These are phyloP conservation scores for Poecilia latipinna DNA, from an alignment of 2,113 vertebrate genomes.

Conservation along the genomic window DNA sequence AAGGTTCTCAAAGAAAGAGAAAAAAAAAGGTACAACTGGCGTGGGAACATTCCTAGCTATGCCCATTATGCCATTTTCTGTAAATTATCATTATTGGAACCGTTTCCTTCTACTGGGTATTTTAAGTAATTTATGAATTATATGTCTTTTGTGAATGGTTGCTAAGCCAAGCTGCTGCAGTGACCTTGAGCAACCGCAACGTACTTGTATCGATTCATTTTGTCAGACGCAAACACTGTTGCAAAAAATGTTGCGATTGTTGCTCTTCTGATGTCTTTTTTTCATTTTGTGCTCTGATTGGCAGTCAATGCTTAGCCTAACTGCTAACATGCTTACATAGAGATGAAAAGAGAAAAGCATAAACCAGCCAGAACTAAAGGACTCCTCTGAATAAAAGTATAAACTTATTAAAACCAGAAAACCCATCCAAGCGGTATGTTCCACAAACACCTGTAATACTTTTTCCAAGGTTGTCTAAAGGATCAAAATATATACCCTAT, in stretches of 20 bases:
- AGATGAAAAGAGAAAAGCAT: not conserved
- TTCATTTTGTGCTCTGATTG: no score
- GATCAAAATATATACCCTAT: slow-evolving; percentile 6
- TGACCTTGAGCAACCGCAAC: no score
- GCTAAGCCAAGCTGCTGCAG: no score
- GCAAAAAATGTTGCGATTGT: no score
- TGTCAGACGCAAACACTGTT: no score
- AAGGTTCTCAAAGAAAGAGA: not conserved
- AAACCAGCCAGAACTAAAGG: slow-evolving; percentile 34
- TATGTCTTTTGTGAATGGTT: not conserved
- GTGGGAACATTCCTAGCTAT: not conserved
- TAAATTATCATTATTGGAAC: not conserved
- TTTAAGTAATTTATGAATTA: not conserved
- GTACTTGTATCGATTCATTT: no score
- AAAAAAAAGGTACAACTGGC: not conserved
- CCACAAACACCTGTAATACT: slow-evolving; percentile 49
- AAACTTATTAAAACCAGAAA: slow-evolving; percentile 49
- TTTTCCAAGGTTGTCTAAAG: slow-evolving; percentile 34
- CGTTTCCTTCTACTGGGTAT: not conserved
- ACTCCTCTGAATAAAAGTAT: slow-evolving; percentile 39
- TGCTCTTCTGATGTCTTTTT: no score
- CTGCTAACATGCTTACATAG: not conserved
- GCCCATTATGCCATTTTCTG: not conserved
- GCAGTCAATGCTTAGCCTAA: not conserved
- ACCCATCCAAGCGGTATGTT: slow-evolving; percentile 26